Percentiles rank a stretch among this genome's conserved stretches.
Conservation (phyloP, 2,888 invertebrate genomes). For the Oxycera nigricornis region DNA sequence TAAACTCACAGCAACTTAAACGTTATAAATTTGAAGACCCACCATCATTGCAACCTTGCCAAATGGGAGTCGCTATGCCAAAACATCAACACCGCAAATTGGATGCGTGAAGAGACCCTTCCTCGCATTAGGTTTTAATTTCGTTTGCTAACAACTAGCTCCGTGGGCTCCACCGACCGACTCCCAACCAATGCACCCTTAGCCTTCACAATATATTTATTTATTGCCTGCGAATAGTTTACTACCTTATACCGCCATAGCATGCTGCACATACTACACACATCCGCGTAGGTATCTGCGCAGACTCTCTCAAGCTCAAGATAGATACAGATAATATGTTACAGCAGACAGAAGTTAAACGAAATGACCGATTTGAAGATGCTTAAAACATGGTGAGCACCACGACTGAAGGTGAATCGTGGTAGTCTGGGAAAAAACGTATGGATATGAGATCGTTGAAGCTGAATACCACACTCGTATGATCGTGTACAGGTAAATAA, state of each 20-base stretch:
- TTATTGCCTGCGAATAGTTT: constrained; percentile 42
- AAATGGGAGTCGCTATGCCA: too few relatives aligned
- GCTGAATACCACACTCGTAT: neutral
- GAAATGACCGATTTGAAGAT: constrained; percentile 45
- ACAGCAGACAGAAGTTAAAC: constrained; percentile 44
- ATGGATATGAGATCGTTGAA: too few relatives aligned
- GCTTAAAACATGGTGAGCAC: neutral
- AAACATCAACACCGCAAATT: constrained; percentile 38
- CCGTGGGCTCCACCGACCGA: neutral
- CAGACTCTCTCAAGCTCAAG: neutral
- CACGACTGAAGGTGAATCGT: neutral
- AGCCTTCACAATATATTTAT: constrained; percentile 38
- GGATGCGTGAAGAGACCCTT: too few relatives aligned
- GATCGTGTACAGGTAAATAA: neutral
- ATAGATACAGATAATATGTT: neutral
- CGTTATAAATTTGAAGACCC: too few relatives aligned
- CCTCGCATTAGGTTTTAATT: constrained; percentile 45
- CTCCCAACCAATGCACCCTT: neutral
- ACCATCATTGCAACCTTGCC: too few relatives aligned
- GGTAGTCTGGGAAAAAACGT: neutral
- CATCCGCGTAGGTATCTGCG: neutral
- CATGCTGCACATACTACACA: neutral
- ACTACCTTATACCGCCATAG: constrained; percentile 25
- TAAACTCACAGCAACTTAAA: too few relatives aligned
- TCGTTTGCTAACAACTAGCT: constrained; percentile 35